Evolutionary conservation across 2,888 invertebrate species (phyloP).

Genomic region (Tridacna crocea): DNA sequence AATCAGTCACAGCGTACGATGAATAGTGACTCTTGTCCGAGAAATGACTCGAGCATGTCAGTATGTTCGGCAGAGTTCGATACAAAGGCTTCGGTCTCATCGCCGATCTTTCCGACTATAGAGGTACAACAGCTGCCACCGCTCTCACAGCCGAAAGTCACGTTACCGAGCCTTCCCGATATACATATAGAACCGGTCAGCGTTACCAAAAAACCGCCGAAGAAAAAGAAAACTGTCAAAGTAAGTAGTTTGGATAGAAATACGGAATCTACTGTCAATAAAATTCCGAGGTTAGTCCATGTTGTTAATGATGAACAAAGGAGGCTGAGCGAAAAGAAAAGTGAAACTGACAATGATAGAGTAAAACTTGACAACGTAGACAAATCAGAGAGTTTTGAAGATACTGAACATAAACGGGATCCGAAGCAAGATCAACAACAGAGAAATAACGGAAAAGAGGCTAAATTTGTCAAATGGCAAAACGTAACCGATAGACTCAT

Average conservation of each 20-base stretch:
- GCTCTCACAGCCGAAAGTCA: conserved; percentile 9
- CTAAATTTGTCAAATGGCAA: conserved; percentile 22
- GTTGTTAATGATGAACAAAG: conserved; percentile 2
- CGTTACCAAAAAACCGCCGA: background rate
- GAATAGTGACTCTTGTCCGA: background rate
- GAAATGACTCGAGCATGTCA: background rate
- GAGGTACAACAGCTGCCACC: conserved; percentile 61
- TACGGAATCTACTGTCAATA: background rate
- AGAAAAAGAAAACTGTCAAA: conserved; percentile 4
- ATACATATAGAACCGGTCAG: background rate
- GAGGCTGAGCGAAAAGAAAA: background rate
- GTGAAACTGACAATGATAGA: background rate
- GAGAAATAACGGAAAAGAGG: background rate
- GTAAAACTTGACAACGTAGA: background rate
- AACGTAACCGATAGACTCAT: conserved; percentile 11
- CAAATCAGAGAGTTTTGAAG: background rate
- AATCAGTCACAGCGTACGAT: background rate
- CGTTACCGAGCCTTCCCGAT: conserved; percentile 7
- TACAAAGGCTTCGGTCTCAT: background rate
- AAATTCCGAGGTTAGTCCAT: conserved; percentile 6
- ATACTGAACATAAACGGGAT: background rate
- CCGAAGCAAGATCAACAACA: background rate
- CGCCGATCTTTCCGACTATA: conserved; percentile 48
- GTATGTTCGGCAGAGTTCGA: background rate
- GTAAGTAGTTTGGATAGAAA: background rate